Evolutionary conservation across 2,113 vertebrate species (phyloP).

Genomic region (Condylura cristata): DNA sequence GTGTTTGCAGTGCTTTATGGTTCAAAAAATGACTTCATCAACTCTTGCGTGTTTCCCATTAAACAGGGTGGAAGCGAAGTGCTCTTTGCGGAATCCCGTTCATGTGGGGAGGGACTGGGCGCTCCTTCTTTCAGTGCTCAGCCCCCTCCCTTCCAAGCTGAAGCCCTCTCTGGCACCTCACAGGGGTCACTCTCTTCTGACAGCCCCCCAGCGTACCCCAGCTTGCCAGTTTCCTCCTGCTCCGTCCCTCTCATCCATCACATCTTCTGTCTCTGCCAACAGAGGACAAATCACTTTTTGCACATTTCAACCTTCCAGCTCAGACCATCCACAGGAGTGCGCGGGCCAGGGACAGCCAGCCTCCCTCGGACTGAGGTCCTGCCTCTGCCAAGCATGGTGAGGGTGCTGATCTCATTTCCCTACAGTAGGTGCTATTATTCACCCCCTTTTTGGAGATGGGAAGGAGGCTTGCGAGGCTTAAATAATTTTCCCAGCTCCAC

Average conservation of each 20-base stretch:
- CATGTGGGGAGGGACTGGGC: not conserved
- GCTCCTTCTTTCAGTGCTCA: not conserved
- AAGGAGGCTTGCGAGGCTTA: not conserved
- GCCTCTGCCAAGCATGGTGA: rapidly evolving
- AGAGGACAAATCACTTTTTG: not conserved
- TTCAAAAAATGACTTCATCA: slow-evolving; percentile 61
- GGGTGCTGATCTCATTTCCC: not conserved
- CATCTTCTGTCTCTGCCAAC: not conserved
- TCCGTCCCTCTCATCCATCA: not conserved
- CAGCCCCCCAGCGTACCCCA: not conserved
- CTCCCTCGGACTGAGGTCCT: not conserved
- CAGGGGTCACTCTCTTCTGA: not conserved
- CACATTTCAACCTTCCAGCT: not conserved
- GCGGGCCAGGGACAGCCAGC: not conserved
- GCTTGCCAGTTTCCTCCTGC: not conserved
- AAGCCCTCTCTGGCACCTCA: not conserved
- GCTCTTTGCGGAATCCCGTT: not conserved
- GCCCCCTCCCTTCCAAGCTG: not conserved
- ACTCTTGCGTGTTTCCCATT: not conserved
- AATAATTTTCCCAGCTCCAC: not conserved
- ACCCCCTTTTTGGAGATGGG: not conserved
- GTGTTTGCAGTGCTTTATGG: slow-evolving; percentile 53
- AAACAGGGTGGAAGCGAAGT: not conserved
- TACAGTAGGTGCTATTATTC: not conserved
- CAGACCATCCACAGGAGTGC: not conserved